Base-by-base conservation (phyloP, 2,113 vertebrate genomes). In the Callaeas wilsoni region DNA sequence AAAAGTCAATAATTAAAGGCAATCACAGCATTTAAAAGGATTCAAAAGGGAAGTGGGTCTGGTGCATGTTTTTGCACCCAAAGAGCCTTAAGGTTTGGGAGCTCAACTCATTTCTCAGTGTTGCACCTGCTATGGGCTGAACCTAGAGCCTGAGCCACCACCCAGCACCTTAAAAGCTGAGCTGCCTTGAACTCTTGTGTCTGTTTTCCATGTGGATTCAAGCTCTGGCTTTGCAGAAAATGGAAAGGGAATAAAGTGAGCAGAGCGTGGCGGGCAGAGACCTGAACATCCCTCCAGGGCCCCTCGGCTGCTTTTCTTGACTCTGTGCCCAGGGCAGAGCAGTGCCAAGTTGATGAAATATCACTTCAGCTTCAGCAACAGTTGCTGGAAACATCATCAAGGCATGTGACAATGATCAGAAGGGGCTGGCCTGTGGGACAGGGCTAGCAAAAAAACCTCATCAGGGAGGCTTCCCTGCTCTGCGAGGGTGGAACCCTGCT, bases 321-420 rank as follows among this genome's bases (percentile, higher is more conserved):
- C 57, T 56, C 56, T 71, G 77, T 91, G 91, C 93, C 91, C 69
- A 70, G 83, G 64, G 65, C 76, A 87, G 87, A 79, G 83, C 0
- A 0, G 37, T 5, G 93, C 94, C 93, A 94, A 94, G 62, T 50
- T 78, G 32, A 77, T 94, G 94, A 96, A 97, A 92, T 89, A 82
- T 81, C 93, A 41, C 57, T 94, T 89, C 57, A 94, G 44, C 69
- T 84, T 78, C 56, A 95, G 85, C 69, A 90, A 65, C 88, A 63
- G 94, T 93, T 83, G 86, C 89, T 97, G 83, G 93, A 94, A 96
- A 87, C 84, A 71, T 67, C 87, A 91, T 67, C 52, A 44, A 91
- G 77, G 69, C 80, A 94, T 75, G 77, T 95, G 93, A 94, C 5
- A 5, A 26, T 44, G 77, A 87, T 60, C 74, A 87, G 65, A 41